Evolutionary conservation across 2,797 vertebrate genomes (phyloP).

Genomic region (Melanotaenia boesemani): DNA sequence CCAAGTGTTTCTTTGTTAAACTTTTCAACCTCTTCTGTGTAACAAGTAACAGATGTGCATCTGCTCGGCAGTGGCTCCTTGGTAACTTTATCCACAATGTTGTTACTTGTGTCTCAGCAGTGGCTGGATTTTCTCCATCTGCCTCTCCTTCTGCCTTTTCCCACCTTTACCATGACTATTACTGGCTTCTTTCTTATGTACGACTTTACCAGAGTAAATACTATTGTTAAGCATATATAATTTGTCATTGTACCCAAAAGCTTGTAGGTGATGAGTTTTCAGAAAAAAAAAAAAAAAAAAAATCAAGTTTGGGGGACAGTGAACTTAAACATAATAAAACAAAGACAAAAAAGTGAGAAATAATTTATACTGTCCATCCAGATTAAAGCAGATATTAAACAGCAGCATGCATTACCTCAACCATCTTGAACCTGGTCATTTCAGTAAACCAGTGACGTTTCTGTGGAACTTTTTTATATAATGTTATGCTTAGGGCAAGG

Average conservation of each 20-base stretch:
- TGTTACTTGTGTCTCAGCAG: conserved; percentile 47
- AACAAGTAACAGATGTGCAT: conserved; percentile 59
- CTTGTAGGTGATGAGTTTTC: too few relatives aligned
- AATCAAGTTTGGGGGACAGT: background rate
- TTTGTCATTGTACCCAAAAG: background rate
- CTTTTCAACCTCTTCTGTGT: background rate
- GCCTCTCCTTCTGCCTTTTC: conserved; percentile 1
- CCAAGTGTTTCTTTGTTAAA: conserved; percentile 8
- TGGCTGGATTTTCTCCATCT: conserved; percentile 49
- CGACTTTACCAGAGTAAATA: background rate
- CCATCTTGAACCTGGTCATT: too few relatives aligned
- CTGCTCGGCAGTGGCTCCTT: conserved; percentile 4
- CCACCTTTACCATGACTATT: background rate
- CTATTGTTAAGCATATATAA: background rate
- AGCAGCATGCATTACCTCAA: background rate
- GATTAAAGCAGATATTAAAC: too few relatives aligned
- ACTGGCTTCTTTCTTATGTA: background rate
- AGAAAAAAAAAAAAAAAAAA: too few relatives aligned
- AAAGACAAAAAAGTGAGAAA: background rate
- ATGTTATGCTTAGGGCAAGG: background rate
- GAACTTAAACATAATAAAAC: background rate
- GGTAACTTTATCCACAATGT: conserved; percentile 56
- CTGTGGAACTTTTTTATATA: too few relatives aligned
- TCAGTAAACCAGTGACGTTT: too few relatives aligned
- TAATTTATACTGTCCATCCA: background rate